These are phyloP conservation scores for Hypsibius dujardini DNA, from an alignment of 1,140 invertebrate genomes.

Conservation along the genomic window DNA sequence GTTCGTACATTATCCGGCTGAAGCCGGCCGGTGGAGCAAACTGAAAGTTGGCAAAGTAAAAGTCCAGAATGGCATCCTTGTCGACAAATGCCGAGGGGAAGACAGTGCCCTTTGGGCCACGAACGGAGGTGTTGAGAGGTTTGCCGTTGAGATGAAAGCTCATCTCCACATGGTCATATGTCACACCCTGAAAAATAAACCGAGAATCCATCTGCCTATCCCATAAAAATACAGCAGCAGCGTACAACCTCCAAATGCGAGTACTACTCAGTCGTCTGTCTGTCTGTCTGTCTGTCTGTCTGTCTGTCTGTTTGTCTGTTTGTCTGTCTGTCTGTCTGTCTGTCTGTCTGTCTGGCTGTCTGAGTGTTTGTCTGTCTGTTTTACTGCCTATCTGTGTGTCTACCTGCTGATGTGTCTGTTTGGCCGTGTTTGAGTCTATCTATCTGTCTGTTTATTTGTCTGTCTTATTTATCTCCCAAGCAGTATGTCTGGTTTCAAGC, in stretches of 20 bases:
- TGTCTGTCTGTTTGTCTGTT: neutral
- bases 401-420: neutral
- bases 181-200: slow-evolving; percentile 48
- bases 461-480: neutral
- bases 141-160: slow-evolving; percentile 89
- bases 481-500: neutral
- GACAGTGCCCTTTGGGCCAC: slow-evolving; percentile 69
- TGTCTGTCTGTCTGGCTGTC: neutral
- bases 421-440: neutral
- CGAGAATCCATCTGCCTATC: neutral
- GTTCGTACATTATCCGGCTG: slow-evolving; percentile 89
- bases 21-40: slow-evolving; percentile 69
- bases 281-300: neutral
- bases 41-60: slow-evolving; percentile 71
- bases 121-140: slow-evolving; percentile 60
- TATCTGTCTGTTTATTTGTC: neutral
- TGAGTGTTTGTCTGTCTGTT: neutral
- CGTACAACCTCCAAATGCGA: slow-evolving; percentile 20
- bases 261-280: neutral
- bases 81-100: slow-evolving; percentile 69
- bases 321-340: neutral
- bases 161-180: slow-evolving; percentile 87
- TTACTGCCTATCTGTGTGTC: neutral
- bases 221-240: slow-evolving; percentile 25
- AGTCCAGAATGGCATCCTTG: slow-evolving; percentile 86